These are phyloP conservation scores for Tetranychus truncatus DNA, from an alignment of 2,888 invertebrate genomes.

Conservation along the genomic window DNA sequence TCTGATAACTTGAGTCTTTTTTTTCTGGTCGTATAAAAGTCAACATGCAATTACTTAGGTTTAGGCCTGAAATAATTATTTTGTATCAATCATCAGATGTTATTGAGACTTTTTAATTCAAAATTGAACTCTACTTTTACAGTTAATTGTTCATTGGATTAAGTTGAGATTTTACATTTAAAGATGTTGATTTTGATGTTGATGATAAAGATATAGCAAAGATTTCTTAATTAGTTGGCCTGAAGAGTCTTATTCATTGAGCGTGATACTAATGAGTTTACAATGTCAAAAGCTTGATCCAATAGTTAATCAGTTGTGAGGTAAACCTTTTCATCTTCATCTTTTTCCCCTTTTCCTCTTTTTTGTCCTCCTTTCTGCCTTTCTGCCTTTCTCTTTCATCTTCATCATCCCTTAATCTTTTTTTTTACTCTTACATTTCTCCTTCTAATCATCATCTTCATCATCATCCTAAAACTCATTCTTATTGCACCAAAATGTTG, in stretches of 20 bases:
- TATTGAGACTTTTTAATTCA: no score
- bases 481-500: not conserved
- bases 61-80: no score
- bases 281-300: not conserved
- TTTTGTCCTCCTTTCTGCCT: not conserved
- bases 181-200: not conserved
- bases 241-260: not conserved
- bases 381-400: no score
- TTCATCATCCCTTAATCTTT: no score
- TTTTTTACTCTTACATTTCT: no score
- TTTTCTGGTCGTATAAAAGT: no score
- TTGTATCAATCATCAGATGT: no score
- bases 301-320: not conserved
- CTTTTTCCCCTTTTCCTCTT: not conserved
- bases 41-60: no score
- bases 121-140: not conserved
- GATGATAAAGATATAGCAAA: not conserved
- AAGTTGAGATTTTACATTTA: not conserved
- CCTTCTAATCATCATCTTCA: no score
- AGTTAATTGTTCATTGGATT: not conserved
- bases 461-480: no score
- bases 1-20: no score
- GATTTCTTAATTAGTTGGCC: not conserved
- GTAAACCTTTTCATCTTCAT: not conserved
- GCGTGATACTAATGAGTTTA: not conserved